phyloP scores from a whole-genome alignment of 1,140 invertebrate species.

The Eriocheir sinensis region DNA sequence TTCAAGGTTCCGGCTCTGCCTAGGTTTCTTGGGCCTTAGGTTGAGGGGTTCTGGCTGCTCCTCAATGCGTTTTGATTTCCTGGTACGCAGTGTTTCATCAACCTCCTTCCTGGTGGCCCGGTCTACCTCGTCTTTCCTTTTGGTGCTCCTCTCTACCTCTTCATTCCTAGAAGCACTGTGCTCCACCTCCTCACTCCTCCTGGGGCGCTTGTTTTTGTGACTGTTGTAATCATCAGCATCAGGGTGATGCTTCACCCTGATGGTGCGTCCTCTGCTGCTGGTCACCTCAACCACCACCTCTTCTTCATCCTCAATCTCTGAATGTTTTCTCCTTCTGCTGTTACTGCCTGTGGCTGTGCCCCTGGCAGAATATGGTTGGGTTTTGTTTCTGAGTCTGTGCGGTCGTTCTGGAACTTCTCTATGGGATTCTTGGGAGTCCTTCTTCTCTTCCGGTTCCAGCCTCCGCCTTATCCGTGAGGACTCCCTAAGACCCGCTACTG shows the following conservation, averaged over 20 bases:
- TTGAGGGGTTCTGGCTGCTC: constrained; percentile 66
- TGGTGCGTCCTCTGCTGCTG: constrained; percentile 40
- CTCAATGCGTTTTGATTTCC: constrained; percentile 72
- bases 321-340: constrained; percentile 64
- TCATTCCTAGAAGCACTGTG: constrained; percentile 39
- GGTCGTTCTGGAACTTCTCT: constrained; percentile 43
- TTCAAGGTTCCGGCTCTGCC: constrained; percentile 50
- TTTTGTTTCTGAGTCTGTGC: constrained; percentile 66
- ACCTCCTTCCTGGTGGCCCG: constrained; percentile 28
- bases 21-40: constrained; percentile 55
- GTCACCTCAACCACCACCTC: neutral
- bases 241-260: neutral
- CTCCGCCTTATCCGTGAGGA: constrained; percentile 63
- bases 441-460: constrained; percentile 42
- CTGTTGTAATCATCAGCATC: constrained; percentile 31
- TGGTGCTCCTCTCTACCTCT: constrained; percentile 35
- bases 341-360: constrained; percentile 3
- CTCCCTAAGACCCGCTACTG: constrained; percentile 2
- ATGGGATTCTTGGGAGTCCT: constrained; percentile 21
- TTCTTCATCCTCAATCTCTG: constrained; percentile 67
- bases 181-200: constrained; percentile 38
- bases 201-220: constrained; percentile 27
- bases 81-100: constrained; percentile 33
- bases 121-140: constrained; percentile 50
- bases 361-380: neutral